Percentiles rank a stretch among this genome's conserved stretches.
phyloP scores from a whole-genome alignment of 2,797 vertebrate genomes.

The Chaenodraco wilsoni region DNA sequence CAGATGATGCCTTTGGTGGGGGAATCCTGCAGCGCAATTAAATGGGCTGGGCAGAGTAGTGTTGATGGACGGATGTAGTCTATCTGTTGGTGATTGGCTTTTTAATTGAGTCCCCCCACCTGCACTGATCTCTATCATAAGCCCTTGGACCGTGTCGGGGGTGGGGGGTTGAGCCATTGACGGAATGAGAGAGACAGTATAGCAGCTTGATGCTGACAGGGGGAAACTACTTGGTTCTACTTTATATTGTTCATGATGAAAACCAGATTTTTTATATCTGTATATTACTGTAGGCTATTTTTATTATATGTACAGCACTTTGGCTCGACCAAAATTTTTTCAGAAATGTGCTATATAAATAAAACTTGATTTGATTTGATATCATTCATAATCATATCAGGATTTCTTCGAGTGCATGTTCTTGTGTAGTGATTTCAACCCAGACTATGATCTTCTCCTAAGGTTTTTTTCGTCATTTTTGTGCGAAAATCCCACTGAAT shows the following conservation, averaged over 20 bases:
- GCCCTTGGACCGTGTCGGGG: conserved; percentile 66
- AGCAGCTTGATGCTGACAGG: conserved; percentile 12
- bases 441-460: neutral
- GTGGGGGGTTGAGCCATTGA: conserved; percentile 42
- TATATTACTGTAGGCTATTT: too few species aligned
- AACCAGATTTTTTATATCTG: neutral
- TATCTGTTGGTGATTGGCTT: conserved; percentile 78
- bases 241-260: neutral
- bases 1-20: conserved; percentile 71
- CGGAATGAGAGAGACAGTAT: conserved; percentile 24
- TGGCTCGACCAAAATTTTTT: too few species aligned
- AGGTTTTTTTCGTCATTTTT: neutral
- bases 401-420: neutral
- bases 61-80: conserved; percentile 81
- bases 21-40: conserved; percentile 71
- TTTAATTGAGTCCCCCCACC: conserved; percentile 82
- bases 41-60: conserved; percentile 55
- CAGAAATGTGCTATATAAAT: too few species aligned
- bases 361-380: too few species aligned
- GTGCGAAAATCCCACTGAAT: too few species aligned
- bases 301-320: too few species aligned
- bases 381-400: neutral
- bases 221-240: neutral
- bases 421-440: too few species aligned
- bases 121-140: conserved; percentile 76